phyloP scores from a whole-genome alignment of 2,888 invertebrate species.

The Linyphia triangularis region DNA sequence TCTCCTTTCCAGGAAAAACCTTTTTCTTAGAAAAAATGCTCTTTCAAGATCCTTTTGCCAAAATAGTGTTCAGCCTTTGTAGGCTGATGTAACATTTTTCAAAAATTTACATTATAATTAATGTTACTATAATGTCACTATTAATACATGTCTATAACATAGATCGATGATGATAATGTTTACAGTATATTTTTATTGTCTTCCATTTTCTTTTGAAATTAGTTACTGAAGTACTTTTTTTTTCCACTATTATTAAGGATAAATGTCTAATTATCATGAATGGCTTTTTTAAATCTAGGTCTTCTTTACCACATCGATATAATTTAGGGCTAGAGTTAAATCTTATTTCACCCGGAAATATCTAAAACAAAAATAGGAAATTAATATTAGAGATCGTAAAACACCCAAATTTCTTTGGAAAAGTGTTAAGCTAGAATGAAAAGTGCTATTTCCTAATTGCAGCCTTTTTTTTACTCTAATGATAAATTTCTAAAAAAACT shows the following conservation, averaged over 20 bases:
- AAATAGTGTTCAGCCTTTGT: slow-evolving; percentile 3
- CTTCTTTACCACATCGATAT: background rate
- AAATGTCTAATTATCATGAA: background rate
- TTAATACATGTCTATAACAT: background rate
- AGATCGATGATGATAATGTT: background rate
- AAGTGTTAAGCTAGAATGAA: slow-evolving; percentile 68
- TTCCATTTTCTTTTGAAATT: slow-evolving; percentile 4
- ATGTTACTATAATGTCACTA: background rate
- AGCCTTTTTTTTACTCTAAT: slow-evolving; percentile 49
- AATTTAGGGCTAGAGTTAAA: slow-evolving; percentile 1
- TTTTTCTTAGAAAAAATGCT: background rate
- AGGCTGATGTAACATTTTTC: too few relatives aligned
- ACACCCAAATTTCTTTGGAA: slow-evolving; percentile 59
- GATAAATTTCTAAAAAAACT: slow-evolving; percentile 47
- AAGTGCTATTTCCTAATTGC: slow-evolving; percentile 72
- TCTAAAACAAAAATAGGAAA: slow-evolving; percentile 17
- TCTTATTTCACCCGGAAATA: slow-evolving; percentile 22
- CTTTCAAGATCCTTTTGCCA: background rate
- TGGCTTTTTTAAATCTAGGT: slow-evolving; percentile 6
- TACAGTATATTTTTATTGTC: background rate
- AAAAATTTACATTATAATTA: background rate
- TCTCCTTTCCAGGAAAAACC: background rate
- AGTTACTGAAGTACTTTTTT: background rate
- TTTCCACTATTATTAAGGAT: slow-evolving; percentile 6
- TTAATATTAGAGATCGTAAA: slow-evolving; percentile 20